Percentiles rank a stretch among this genome's conserved stretches.
These are phyloP conservation scores for Drosophila bocqueti DNA, from an alignment of 1,140 invertebrate genomes.

Conservation along the genomic window DNA sequence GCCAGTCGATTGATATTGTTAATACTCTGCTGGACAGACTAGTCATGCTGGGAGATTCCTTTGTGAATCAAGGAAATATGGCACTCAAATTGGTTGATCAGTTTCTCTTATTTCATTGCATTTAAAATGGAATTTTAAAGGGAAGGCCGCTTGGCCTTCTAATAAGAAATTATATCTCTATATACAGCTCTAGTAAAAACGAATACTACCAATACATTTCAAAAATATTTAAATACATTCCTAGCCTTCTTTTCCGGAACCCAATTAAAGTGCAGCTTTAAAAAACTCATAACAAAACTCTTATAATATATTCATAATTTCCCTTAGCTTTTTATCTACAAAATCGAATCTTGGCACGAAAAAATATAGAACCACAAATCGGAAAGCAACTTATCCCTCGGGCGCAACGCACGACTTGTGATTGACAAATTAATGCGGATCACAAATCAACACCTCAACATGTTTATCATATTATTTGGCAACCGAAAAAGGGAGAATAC, in stretches of 20 bases:
- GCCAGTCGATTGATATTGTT: constrained; percentile 25
- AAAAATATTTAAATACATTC: background rate
- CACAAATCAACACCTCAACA: constrained; percentile 78
- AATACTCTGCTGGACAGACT: background rate
- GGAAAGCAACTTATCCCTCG: constrained; percentile 6
- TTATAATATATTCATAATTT: constrained; percentile 30
- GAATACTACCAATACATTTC: background rate
- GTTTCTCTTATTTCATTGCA: background rate
- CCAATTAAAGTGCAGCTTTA: background rate
- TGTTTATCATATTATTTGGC: constrained; percentile 60
- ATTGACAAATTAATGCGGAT: constrained; percentile 78
- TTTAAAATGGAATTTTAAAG: too few relatives aligned
- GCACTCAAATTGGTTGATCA: background rate
- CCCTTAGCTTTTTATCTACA: constrained; percentile 1
- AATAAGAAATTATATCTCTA: too few relatives aligned
- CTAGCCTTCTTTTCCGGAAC: background rate
- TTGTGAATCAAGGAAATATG: constrained; percentile 4
- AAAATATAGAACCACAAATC: constrained; percentile 30
- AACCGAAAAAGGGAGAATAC: constrained; percentile 20
- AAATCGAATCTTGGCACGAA: constrained; percentile 4
- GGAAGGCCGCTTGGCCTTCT: too few relatives aligned
- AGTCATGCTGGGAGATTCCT: constrained; percentile 23
- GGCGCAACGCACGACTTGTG: constrained; percentile 62
- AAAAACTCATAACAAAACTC: too few relatives aligned
- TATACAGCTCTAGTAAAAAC: too few relatives aligned